A percentile compares a stretch with the other conserved stretches of the same genome.
Conservation (phyloP, 1,140 invertebrate genomes). For the Eurytemora carolleeae region DNA sequence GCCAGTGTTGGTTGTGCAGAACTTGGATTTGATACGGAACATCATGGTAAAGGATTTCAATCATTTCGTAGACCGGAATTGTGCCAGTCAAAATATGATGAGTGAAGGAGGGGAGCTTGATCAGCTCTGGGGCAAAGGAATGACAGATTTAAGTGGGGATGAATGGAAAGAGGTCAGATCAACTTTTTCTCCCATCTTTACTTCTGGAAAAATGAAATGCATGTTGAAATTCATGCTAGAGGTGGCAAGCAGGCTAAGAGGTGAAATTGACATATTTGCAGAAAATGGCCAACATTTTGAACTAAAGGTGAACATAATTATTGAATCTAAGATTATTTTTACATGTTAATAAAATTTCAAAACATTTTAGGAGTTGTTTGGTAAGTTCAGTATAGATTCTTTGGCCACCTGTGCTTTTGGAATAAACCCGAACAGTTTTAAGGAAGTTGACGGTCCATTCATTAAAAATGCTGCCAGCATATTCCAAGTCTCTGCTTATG, state of each 20-base stretch:
- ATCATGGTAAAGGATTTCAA: conserved; percentile 6
- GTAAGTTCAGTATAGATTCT: conserved; percentile 29
- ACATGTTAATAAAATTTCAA: too few relatives aligned
- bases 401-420: conserved; percentile 31
- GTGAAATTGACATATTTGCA: not conserved
- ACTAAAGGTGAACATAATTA: not conserved
- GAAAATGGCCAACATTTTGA: not conserved
- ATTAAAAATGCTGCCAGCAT: conserved; percentile 12
- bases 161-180: conserved; percentile 9
- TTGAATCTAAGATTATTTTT: not conserved
- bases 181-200: conserved; percentile 5
- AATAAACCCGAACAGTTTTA: conserved; percentile 23
- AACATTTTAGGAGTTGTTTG: conserved; percentile 19
- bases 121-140: not conserved
- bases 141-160: not conserved
- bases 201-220: not conserved
- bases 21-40: not conserved
- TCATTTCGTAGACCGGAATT: conserved; percentile 5
- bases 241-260: not conserved
- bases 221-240: not conserved
- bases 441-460: conserved; percentile 17
- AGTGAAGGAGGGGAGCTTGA: not conserved
- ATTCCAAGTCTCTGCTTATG: not conserved
- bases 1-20: not conserved
- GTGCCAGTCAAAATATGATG: not conserved